These are phyloP conservation scores for Drosophila micromelanica DNA, from an alignment of 1,140 invertebrate species.

Conservation along the genomic window DNA sequence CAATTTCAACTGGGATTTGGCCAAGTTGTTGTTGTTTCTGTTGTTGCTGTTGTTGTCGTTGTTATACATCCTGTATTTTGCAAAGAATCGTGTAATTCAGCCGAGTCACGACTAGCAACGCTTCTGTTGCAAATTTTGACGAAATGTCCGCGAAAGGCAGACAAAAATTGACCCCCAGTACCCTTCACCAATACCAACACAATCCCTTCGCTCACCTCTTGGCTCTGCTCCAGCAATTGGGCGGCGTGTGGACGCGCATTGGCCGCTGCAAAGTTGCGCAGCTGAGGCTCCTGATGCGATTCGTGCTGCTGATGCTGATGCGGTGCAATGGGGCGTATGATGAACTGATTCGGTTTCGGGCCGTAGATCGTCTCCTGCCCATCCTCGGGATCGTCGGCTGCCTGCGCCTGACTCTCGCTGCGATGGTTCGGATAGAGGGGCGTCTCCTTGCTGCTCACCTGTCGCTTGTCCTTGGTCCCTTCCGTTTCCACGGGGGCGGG, in stretches of 20 bases:
- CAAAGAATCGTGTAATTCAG: constrained; percentile 78
- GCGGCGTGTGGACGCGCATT: constrained; percentile 74
- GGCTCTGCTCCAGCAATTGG: constrained; percentile 77
- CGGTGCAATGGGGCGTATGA: constrained; percentile 77
- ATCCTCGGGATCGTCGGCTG: constrained; percentile 72
- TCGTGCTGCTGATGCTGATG: constrained; percentile 77
- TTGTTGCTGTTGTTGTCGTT: constrained; percentile 23
- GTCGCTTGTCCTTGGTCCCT: constrained; percentile 75
- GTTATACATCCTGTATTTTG: constrained; percentile 69
- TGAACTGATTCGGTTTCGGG: constrained; percentile 77
- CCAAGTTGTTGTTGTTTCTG: constrained; percentile 24
- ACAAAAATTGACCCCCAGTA: constrained; percentile 34
- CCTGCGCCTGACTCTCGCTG: constrained; percentile 25
- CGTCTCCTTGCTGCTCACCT: constrained; percentile 75
- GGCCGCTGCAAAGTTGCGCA: constrained; percentile 73
- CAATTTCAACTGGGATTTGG: constrained; percentile 38
- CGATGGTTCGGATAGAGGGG: constrained; percentile 76
- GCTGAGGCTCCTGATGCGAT: constrained; percentile 73
- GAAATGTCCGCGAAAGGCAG: constrained; percentile 50
- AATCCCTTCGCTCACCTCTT: constrained; percentile 67
- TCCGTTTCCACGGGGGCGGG: constrained; percentile 41
- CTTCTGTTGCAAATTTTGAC: constrained; percentile 60
- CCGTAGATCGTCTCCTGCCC: constrained; percentile 81
- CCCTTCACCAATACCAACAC: neutral
- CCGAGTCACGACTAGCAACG: constrained; percentile 63